phyloP scores from a whole-genome alignment of 2,888 invertebrate genomes.

The Sialis fuliginosa region DNA sequence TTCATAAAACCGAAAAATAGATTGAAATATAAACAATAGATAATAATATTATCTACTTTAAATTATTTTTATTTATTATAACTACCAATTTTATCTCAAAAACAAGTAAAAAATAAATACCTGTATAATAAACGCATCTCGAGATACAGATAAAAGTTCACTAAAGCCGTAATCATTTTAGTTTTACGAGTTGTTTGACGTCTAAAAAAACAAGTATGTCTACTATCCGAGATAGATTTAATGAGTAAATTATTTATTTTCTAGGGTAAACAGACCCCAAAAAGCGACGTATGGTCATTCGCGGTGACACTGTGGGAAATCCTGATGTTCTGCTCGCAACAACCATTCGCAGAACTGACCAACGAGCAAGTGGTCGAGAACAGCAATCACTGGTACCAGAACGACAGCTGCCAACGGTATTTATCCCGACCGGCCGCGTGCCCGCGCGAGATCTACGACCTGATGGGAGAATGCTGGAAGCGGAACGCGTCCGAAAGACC shows the following conservation, averaged over 20 bases:
- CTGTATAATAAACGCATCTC: no score
- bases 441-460: constrained; percentile 75
- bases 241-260: constrained; percentile 9
- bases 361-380: constrained; percentile 63
- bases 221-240: background rate
- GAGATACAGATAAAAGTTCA: no score
- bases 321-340: constrained; percentile 57
- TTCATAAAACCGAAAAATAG: no score
- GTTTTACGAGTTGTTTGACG: no score
- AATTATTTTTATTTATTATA: no score
- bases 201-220: no score
- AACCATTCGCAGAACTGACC: constrained; percentile 64
- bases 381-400: constrained; percentile 29
- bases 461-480: constrained; percentile 87
- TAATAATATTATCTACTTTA: no score
- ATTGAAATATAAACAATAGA: no score
- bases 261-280: constrained; percentile 74
- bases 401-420: constrained; percentile 34
- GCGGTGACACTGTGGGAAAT: constrained; percentile 84
- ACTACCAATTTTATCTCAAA: no score
- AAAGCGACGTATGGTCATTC: constrained; percentile 84
- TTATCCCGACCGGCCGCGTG: constrained; percentile 52
- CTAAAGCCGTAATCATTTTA: no score
- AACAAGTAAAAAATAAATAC: no score
- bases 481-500: constrained; percentile 64